Base-by-base conservation (phyloP, 2,888 invertebrate genomes). In the Drosophila borborema region DNA sequence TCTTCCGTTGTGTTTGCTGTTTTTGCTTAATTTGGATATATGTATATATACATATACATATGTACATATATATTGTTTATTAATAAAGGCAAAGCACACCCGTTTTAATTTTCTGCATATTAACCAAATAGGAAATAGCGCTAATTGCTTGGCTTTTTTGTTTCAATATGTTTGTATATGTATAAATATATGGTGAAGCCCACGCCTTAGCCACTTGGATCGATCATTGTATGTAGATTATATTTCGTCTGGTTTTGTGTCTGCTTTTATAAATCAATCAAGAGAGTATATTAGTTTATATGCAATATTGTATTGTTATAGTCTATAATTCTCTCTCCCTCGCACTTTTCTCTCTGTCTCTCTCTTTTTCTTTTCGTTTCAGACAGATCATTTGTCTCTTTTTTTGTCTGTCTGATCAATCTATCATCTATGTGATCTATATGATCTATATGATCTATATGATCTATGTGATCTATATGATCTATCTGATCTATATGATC, bases 31-130 rank as follows among this genome's bases (percentile, higher is more conserved):
- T 81, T 79, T 86, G 84, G 79, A 60, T 23, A 14, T 8, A 0
- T 41, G 3, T 16, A 60, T 41, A 60, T 41, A 49, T 16, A 51
- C 31, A 49, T 16, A 56, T 38, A n/a, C n/a, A n/a, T n/a, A n/a
- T n/a, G n/a, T n/a, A n/a, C n/a, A n/a, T n/a, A 51, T 34, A 63
- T 51, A 48, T 36, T 65, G 46, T 54, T 43, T 48, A 55, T 49
- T 41, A 58, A 43, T 68, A 85, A 73, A 69, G 81, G 59, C 51
- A 76, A 74, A 81, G 82, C 90, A 86, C 89, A 90, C 86, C 86
- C 86, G 86, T 90, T 90, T 89, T 87, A 77, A 85, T 89, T 89
- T 89, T 80, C 90, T 86, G 86, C 86, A 86, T 79, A 90, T 86
- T 86, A 90, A 81, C 87, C 90, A 90, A 90, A 86, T 90, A 90